Base-by-base conservation (phyloP, 2,888 invertebrate species). In the Amblyjoppa fuscipennis region DNA sequence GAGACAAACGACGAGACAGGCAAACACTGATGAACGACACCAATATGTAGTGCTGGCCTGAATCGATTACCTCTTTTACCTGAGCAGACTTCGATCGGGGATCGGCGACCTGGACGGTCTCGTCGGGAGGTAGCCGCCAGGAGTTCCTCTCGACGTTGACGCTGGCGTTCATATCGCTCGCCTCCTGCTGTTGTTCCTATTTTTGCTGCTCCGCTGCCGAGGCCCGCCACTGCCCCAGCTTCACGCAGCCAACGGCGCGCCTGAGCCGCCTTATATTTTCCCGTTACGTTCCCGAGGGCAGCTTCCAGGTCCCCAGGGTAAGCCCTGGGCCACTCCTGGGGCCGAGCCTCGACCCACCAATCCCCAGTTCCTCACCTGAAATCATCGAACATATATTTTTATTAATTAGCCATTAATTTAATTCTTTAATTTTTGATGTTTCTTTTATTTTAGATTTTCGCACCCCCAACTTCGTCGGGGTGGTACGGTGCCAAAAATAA, bases 101-200 rank as follows among this genome's bases (percentile, higher is more conserved):
- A 96, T 97, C 98, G 95, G 97, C 97, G 94, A 98, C 98, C 95
- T 98, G 98, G 91, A 98, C 96, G 91, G 98, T 98, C 96, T 98
- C 98, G 96, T 98, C 98, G 94, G 98, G 98, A 95, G 98, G 98
- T 95, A 98, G 96, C 95, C 98, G 97, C 98, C 98, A 98, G 94
- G 97, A 97, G 95, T 97, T 97, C 95, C 97, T 97, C 96, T 98
- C 98, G 95, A 97, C 96, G 95, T 96, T 96, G 95, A 97, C 97
- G 96, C 97, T 97, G 95, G 97, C 97, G 96, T 98, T 98, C 98
- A 98, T 98, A 96, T 96, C 96, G 96, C 94, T 95, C 95, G 95
- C 95, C 94, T 89, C 92, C 92, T 89, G 83, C 76, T 85, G 85
- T 80, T 53, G 80, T 69, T 85, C 71, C 80, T 95, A 95, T 95